phyloP scores from a whole-genome alignment of 2,113 vertebrate genomes.

The Erythrolamprus reginae region DNA sequence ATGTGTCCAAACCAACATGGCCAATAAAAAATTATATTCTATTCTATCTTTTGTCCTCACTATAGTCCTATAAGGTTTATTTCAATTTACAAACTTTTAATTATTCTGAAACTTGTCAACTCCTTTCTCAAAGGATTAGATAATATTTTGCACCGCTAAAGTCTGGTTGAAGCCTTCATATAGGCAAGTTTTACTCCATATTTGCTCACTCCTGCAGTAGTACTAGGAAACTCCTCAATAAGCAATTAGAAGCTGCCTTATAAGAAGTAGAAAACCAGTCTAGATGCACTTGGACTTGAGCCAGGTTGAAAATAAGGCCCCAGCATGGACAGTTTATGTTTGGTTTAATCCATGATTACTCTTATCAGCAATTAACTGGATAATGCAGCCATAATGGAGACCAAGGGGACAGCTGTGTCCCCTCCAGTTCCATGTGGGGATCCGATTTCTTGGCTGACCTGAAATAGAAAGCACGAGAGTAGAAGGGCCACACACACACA shows the following conservation, averaged over 20 bases:
- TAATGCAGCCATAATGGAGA: not conserved
- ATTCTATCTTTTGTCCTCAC: not conserved
- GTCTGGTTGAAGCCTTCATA: not conserved
- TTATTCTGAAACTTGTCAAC: not conserved
- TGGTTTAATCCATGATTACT: conserved; percentile 10
- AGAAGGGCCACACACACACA: not conserved
- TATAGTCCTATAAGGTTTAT: not conserved
- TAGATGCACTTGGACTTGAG: not conserved
- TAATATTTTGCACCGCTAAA: not conserved
- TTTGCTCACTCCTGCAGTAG: not conserved
- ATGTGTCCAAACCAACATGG: too few species aligned
- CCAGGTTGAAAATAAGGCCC: not conserved
- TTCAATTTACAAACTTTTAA: not conserved
- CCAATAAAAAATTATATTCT: too few species aligned
- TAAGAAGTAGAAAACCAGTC: not conserved
- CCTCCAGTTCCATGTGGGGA: not conserved
- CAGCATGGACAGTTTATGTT: conserved; percentile 6
- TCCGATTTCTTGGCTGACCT: not conserved
- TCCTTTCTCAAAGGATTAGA: not conserved
- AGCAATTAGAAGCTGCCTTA: not conserved
- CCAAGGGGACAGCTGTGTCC: not conserved
- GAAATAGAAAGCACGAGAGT: not conserved
- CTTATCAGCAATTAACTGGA: not conserved
- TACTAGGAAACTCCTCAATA: not conserved
- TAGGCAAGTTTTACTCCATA: not conserved